phyloP scores from a whole-genome alignment of 2,797 vertebrate genomes.

The Columba guinea region DNA sequence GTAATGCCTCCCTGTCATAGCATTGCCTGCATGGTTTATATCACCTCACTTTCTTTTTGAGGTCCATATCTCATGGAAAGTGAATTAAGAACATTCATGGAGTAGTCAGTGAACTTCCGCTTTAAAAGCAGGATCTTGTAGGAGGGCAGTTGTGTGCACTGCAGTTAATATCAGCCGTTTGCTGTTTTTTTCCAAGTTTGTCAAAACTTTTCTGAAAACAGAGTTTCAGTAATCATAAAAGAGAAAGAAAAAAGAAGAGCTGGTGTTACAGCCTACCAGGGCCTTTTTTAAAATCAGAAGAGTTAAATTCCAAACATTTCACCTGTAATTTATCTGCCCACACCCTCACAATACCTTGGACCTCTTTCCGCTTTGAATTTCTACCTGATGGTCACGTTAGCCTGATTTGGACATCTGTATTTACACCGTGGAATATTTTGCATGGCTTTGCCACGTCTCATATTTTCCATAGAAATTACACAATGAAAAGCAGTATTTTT shows the following conservation, averaged over 20 bases:
- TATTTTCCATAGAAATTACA: slow-evolving; percentile 14
- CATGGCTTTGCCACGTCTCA: neutral
- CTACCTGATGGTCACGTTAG: neutral
- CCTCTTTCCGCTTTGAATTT: neutral
- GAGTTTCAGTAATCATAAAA: neutral
- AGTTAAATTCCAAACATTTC: neutral
- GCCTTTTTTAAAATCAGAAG: neutral
- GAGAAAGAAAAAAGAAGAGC: neutral
- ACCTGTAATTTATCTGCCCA: neutral
- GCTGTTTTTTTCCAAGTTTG: neutral
- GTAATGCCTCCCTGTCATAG: neutral
- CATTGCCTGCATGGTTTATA: neutral
- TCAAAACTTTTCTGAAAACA: slow-evolving; percentile 7
- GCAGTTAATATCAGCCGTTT: neutral
- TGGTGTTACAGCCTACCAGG: neutral
- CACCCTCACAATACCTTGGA: neutral
- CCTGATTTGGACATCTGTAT: neutral
- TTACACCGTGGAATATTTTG: neutral
- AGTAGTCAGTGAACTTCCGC: neutral
- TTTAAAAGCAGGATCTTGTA: neutral
- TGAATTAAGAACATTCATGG: neutral
- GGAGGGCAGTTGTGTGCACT: neutral
- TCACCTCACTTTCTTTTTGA: neutral
- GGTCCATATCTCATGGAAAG: neutral
- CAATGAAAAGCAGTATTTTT: neutral